Conservation (phyloP, 2,888 invertebrate genomes). For the Glomeris marginata region DNA sequence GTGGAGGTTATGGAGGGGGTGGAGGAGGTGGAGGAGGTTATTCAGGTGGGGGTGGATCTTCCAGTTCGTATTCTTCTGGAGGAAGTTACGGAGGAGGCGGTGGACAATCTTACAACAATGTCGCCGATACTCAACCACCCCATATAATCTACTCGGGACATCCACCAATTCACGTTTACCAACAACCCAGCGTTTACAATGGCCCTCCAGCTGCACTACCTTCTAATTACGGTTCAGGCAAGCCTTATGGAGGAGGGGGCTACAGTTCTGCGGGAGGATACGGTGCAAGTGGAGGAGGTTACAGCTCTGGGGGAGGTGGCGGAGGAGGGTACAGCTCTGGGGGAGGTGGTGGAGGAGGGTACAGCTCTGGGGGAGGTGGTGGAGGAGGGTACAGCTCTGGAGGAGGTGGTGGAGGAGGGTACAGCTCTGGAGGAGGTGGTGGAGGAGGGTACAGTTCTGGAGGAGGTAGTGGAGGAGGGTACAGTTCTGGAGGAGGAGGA, state of each 20-base stretch:
- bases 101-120: not conserved
- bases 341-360: not conserved
- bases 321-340: not conserved
- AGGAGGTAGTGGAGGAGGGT: not conserved
- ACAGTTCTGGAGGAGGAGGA: constrained; percentile 2
- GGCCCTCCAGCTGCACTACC: constrained; percentile 12
- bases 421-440: not conserved
- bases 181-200: constrained; percentile 21
- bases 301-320: constrained; percentile 2
- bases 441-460: not conserved
- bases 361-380: not conserved
- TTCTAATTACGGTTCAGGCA: constrained; percentile 16
- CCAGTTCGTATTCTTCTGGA: not conserved
- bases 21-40: constrained; percentile 2
- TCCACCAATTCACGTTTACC: constrained; percentile 28
- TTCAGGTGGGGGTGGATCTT: constrained; percentile 1
- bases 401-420: constrained; percentile 3
- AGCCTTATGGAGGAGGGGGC: constrained; percentile 4
- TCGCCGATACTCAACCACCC: constrained; percentile 16
- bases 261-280: constrained; percentile 1
- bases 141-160: constrained; percentile 28
- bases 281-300: not conserved
- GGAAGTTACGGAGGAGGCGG: constrained; percentile 5
- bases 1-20: constrained; percentile 4
- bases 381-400: constrained; percentile 1